Conservation (phyloP, 2,888 invertebrate genomes). For the Rhaphigaster nebulosa region DNA sequence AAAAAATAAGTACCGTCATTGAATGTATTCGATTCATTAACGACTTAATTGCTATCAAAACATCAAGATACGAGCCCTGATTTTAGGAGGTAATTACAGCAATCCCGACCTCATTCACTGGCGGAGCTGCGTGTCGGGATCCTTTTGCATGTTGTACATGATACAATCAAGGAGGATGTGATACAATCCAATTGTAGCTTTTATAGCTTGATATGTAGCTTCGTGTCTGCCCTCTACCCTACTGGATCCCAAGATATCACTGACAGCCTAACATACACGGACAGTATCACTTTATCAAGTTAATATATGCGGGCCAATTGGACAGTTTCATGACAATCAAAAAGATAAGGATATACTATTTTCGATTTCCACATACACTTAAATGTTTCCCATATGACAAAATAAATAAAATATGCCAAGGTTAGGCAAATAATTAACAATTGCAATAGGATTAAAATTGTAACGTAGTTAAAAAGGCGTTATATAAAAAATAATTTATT, state of each 20-base stretch:
- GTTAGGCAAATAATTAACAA: too few relatives aligned
- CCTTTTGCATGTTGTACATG: slow-evolving; percentile 1
- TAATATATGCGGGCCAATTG: background rate
- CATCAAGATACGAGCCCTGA: background rate
- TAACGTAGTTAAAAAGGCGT: too few relatives aligned
- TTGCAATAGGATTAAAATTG: too few relatives aligned
- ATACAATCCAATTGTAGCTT: slow-evolving; percentile 29
- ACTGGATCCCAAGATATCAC: background rate
- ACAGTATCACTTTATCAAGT: background rate
- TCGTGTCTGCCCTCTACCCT: background rate
- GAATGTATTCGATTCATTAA: background rate
- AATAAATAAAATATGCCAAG: too few relatives aligned
- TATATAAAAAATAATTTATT: too few relatives aligned
- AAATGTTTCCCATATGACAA: background rate
- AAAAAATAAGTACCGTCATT: background rate
- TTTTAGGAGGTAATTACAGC: background rate
- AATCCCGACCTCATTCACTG: background rate
- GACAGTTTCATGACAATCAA: background rate
- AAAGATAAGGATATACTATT: background rate
- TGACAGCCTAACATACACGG: background rate
- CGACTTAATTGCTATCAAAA: background rate
- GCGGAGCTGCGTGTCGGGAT: background rate
- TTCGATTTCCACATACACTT: background rate
- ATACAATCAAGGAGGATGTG: slow-evolving; percentile 1
- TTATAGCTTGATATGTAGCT: background rate